Base-by-base conservation (phyloP, 2,888 invertebrate species). In the Eilema griseolum region DNA sequence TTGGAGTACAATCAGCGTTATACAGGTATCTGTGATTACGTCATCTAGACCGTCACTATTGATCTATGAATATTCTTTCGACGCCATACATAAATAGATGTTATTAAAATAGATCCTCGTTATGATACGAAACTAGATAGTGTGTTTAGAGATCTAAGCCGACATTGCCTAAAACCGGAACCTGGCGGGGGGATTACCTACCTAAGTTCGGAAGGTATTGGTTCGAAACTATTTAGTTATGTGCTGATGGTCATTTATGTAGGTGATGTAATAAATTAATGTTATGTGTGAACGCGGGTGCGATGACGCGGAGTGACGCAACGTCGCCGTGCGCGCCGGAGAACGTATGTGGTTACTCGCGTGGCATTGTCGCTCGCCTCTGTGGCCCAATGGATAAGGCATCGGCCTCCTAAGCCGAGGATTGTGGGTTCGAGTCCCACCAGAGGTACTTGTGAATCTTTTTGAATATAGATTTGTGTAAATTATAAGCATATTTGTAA, bases 381-480 rank as follows among this genome's bases (percentile, higher is more conserved):
- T 97, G 97, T 97, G 97, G 97, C 97, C 97, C 97, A 97, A 97
- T 97, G 97, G 97, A 97, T 97, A 97, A 97, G 97, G 97, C 97
- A 97, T 97, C 97, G 97, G 97, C 97, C 97, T 97, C 97, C 97
- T 97, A 97, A 97, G 97, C 97, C 97, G 97, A 97, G 97, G 97
- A 97, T 96, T 97, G 97, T 96, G 97, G 97, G 97, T 97, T 97
- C 97, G 97, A 97, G 97, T 97, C 97, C 97, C 97, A 97, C 97
- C 97, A 97, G 97, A 97, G 97, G 97, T 97, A 97, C 78, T 78
- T 31, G 31, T 64, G 66, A 70, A 74, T 79, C 82, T 92, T 92
- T 92, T 92, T 90, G 89, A 80, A 78, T 24, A 57, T 65, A 59
- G 41, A 46, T 68, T 67, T 67, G 56, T 41, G 14, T 31, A 14